Evolutionary conservation across 2,888 invertebrate species (phyloP), one percentile per base, ranked within the genome.

Genomic region (Diarsia dahlii): DNA sequence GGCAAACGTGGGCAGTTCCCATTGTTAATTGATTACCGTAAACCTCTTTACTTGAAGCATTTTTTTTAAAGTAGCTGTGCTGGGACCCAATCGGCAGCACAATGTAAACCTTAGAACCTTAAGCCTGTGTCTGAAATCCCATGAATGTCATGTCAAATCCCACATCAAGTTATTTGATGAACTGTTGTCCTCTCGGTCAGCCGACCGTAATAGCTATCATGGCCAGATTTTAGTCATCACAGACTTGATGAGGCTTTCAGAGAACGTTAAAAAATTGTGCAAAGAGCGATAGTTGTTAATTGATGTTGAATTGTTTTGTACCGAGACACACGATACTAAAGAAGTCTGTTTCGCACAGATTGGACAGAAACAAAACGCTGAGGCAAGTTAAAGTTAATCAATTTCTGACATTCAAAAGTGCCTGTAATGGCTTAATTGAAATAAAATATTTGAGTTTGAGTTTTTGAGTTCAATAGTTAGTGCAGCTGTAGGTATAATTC

Each of bases 1-100:
- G 58, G 62, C 63, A 64, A 60, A 78, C 70, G 78, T 83, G 63
- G 72, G 83, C 48, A 70, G 65, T 67, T 67, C 39, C 60, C 67
- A 75, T 75, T 76, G 62, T 65, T 76, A 60, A 82, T 73, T 71
- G 18, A 81, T 68, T 65, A 58, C 48, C 45, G 54, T 48, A 54
- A 45, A 50, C 45, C 60, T 75, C 18, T 62, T 50, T 74, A 54
- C n/a, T 58, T 52, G 45, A 34, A 39, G 78, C 54, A 70, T 78
- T 60, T 54, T 70, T 48, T 12, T 28, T 56, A 13, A 13, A 45
- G n/a, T 18, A 48, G 28, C 54, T 54, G 34, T 50, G 3, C 63
- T 13, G 8, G 12, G 54, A 23, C 15, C 6, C 13, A 28, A 20
- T 28, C 15, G 3, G 20, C 18, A 34, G 9, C 9, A 13, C n/a